Base-by-base conservation (phyloP, 53 echinoderm and acorn worm species). In the Holothuria leucospilota region DNA sequence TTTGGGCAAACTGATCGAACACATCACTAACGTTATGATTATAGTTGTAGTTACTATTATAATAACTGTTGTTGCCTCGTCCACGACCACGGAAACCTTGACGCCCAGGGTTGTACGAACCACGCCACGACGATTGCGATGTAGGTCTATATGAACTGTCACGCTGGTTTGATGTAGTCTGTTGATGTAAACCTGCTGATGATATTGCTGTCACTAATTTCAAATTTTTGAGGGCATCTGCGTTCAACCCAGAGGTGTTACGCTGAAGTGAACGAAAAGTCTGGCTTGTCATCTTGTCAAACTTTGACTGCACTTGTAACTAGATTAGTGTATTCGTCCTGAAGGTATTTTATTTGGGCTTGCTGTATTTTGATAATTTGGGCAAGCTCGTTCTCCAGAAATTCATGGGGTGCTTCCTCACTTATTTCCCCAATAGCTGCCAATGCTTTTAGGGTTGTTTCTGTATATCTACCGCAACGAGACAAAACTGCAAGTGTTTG, bases 221-320 rank as follows among this genome's bases (percentile, higher is more conserved):
- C 16, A 81, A 42, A 8, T 38, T 81, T 6, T 81, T 30, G 62
- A 81, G 29, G 20, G 62, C 81, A 21, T 81, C 62, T 1, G 61
- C 62, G 4, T 60, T 39, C 29, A 61, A 30, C 28, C 81, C 81
- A 40, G 81, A 81, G 8, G 81, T 61, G 21, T 62, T 60, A 4
- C 81, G 25, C 62, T 81, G 81, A 60, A 81, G 62, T 29, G 59
- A 63, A n/a, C 60, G 81, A 29, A 81, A 81, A 42, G 62, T 16
- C 38, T 30, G 30, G 24, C 61, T 61, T 27, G 81, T 81, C 27
- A 62, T 59, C 28, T 38, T 60, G 61, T 81, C 81, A 30, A 81
- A 81, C 20, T 60, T 60, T 42, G 61, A 60, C 62, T 81, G 81
- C 13, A 81, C 62, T n/a, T n/a, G n/a, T n/a, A 5, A 81, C 34